Percentiles rank a stretch among this genome's conserved stretches.
Conservation (phyloP, 2,797 vertebrate genomes). For the Tragelaphus oryx region DNA sequence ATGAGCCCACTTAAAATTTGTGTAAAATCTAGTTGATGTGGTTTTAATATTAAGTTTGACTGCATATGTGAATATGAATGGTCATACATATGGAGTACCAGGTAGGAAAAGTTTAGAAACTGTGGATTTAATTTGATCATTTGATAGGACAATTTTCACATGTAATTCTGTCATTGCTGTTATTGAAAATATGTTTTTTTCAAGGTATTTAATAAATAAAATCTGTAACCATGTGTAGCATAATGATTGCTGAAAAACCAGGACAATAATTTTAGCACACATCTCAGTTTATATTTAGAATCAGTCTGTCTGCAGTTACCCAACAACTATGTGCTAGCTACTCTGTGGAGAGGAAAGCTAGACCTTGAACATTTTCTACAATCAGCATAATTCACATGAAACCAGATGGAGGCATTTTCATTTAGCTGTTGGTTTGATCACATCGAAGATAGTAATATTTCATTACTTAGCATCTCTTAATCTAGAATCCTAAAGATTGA, state of each 20-base stretch:
- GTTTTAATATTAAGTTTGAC: neutral
- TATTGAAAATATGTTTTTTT: constrained; percentile 26
- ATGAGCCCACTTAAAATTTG: neutral
- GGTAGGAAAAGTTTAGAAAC: constrained; percentile 10
- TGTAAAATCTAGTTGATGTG: neutral
- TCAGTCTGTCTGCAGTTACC: neutral
- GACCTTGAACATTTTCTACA: neutral
- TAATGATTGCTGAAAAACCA: constrained; percentile 36
- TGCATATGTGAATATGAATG: neutral
- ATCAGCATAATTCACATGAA: constrained; percentile 44
- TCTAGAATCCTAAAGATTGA: neutral
- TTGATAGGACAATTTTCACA: constrained; percentile 1
- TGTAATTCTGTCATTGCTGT: neutral
- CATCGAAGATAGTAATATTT: neutral
- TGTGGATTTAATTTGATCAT: constrained; percentile 29
- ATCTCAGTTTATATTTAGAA: constrained; percentile 47
- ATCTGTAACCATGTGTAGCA: neutral
- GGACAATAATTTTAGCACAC: constrained; percentile 31
- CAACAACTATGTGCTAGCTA: constrained; percentile 11
- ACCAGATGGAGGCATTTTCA: constrained; percentile 23
- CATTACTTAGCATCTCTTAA: constrained; percentile 19
- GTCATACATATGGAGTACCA: neutral
- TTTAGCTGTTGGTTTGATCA: constrained; percentile 44
- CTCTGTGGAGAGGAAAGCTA: neutral
- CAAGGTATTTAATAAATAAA: constrained; percentile 20